phyloP scores from a whole-genome alignment of 1,140 invertebrate genomes.

The Ctenoplectra terminalis region DNA sequence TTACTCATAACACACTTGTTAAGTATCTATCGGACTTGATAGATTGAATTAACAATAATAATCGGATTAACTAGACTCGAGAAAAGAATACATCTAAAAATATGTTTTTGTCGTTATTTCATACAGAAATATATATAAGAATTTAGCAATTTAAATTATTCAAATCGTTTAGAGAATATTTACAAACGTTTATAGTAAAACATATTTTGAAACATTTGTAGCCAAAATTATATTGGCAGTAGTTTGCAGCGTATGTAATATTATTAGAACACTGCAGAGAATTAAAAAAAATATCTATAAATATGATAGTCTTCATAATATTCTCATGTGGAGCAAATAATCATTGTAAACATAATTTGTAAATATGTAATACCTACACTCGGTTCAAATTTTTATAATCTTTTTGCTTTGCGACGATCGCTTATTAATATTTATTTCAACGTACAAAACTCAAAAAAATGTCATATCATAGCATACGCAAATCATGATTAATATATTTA shows the following conservation, averaged over 20 bases:
- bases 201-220: slow-evolving; percentile 40
- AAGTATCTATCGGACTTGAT: slow-evolving; percentile 19
- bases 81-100: slow-evolving; percentile 49
- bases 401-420: not conserved
- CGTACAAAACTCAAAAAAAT: slow-evolving; percentile 12
- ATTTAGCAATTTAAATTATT: slow-evolving; percentile 50
- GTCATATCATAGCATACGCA: not conserved
- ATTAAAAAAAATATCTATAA: slow-evolving; percentile 44
- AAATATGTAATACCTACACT: not conserved
- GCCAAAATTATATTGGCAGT: slow-evolving; percentile 48
- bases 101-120: slow-evolving; percentile 25
- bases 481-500: slow-evolving; percentile 36
- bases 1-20: not conserved
- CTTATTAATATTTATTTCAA: slow-evolving; percentile 17
- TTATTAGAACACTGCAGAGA: slow-evolving; percentile 25
- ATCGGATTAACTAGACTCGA: slow-evolving; percentile 19
- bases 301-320: slow-evolving; percentile 17
- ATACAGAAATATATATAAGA: slow-evolving; percentile 26
- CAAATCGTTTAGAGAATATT: slow-evolving; percentile 23
- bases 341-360: not conserved
- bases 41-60: slow-evolving; percentile 32
- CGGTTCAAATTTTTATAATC: not conserved
- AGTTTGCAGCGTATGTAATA: slow-evolving; percentile 23
- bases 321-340: slow-evolving; percentile 15
- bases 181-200: slow-evolving; percentile 43